Conservation (phyloP, 1,140 invertebrate species). For the Leptinotarsa texana region DNA sequence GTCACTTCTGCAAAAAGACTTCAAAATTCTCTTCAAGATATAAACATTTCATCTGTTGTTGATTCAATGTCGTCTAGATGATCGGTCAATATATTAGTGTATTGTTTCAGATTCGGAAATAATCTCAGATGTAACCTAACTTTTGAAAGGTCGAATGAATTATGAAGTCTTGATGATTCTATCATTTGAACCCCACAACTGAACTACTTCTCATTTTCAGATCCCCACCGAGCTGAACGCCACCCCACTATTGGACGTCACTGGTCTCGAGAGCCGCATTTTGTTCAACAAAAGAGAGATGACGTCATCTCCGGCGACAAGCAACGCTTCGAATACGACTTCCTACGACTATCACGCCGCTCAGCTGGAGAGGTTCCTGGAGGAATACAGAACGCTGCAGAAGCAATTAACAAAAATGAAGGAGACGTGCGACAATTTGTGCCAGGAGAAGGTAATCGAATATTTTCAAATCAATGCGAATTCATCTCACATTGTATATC, state of each 20-base stretch:
- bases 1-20: too few species aligned
- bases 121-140: too few species aligned
- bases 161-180: too few species aligned
- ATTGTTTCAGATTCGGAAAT: too few species aligned
- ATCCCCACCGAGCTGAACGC: slow-evolving; percentile 38
- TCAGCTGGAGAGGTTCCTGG: slow-evolving; percentile 74
- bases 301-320: slow-evolving; percentile 45
- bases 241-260: slow-evolving; percentile 61
- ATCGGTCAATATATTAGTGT: too few species aligned
- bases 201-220: not conserved
- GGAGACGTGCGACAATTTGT: slow-evolving; percentile 70
- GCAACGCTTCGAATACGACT: slow-evolving; percentile 58
- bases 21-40: too few species aligned
- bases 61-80: too few species aligned
- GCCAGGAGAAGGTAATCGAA: slow-evolving; percentile 52
- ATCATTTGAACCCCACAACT: too few species aligned
- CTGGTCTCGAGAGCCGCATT: slow-evolving; percentile 53
- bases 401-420: slow-evolving; percentile 78
- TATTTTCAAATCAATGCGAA: too few species aligned
- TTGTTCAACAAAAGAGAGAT: slow-evolving; percentile 28
- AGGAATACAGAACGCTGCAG: slow-evolving; percentile 74
- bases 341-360: slow-evolving; percentile 76
- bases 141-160: too few species aligned
- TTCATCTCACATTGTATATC: too few species aligned
- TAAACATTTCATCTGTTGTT: too few species aligned